phyloP scores from a whole-genome alignment of 2,888 invertebrate species.

The Hirtodrosophila cameraria region DNA sequence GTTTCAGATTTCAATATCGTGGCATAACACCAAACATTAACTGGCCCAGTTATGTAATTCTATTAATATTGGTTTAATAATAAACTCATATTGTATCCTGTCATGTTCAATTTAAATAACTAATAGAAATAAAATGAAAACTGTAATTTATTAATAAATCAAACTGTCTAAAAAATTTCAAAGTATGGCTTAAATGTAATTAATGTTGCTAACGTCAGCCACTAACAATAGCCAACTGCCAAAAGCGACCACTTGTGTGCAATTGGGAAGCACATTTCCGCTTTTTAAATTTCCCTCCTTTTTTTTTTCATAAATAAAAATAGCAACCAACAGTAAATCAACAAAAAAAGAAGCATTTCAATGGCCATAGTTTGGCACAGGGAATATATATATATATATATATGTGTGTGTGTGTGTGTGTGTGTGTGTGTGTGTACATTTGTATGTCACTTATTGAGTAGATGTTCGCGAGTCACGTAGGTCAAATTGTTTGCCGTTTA shows the following conservation, averaged over 20 bases:
- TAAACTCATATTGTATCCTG: too few species aligned
- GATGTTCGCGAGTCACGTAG: conserved; percentile 32
- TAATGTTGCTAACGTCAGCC: conserved; percentile 8
- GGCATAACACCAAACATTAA: too few species aligned
- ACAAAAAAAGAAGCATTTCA: conserved; percentile 6
- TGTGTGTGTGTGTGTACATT: conserved; percentile 10
- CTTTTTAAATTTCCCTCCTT: not conserved
- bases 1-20: too few species aligned
- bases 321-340: conserved; percentile 42
- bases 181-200: conserved; percentile 18
- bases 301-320: conserved; percentile 41
- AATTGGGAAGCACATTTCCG: conserved; percentile 26
- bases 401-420: conserved; percentile 6
- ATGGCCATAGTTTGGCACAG: too few species aligned
- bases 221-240: conserved; percentile 1
- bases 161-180: not conserved
- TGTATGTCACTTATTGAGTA: not conserved
- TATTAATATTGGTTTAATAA: too few species aligned
- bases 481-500: conserved; percentile 17
- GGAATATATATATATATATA: too few species aligned
- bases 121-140: too few species aligned
- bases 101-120: too few species aligned
- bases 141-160: conserved; percentile 1
- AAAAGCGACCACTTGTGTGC: conserved; percentile 15
- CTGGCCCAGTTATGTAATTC: too few species aligned